These are phyloP conservation scores for Hololepta plana DNA, from an alignment of 2,888 invertebrate species.

Conservation along the genomic window DNA sequence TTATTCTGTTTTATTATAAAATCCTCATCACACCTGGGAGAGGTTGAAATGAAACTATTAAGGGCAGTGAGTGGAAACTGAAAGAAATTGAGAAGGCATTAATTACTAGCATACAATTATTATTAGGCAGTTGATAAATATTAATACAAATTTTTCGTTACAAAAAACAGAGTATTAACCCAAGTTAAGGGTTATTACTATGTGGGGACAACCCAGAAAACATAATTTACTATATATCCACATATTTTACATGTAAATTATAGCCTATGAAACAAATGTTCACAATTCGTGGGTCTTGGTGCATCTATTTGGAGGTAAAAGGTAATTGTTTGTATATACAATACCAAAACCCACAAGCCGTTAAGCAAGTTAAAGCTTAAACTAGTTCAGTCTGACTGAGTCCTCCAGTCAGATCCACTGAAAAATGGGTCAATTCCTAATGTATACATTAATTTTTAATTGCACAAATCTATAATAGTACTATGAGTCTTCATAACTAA, in stretches of 20 bases:
- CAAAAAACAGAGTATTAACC: slow-evolving; percentile 22
- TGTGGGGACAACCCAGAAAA: slow-evolving; percentile 15
- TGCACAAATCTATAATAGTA: slow-evolving; percentile 17
- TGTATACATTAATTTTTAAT: slow-evolving; percentile 17
- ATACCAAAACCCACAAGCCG: slow-evolving; percentile 18
- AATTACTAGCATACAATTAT: slow-evolving; percentile 20
- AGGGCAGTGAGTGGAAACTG: too few species aligned
- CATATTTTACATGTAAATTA: slow-evolving; percentile 28
- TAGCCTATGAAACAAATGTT: slow-evolving; percentile 22
- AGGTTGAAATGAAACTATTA: too few species aligned
- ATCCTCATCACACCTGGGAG: too few species aligned
- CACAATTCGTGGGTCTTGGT: slow-evolving; percentile 18
- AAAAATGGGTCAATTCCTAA: slow-evolving; percentile 17
- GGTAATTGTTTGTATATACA: slow-evolving; percentile 13
- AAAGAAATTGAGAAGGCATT: background rate
- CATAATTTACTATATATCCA: slow-evolving; percentile 27
- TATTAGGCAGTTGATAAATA: slow-evolving; percentile 25
- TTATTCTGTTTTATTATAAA: too few species aligned
- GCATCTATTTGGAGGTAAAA: slow-evolving; percentile 5
- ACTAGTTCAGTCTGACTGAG: slow-evolving; percentile 13
- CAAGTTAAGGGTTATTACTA: slow-evolving; percentile 11
- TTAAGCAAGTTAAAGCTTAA: slow-evolving; percentile 20
- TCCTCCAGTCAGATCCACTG: slow-evolving; percentile 13
- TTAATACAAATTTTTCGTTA: slow-evolving; percentile 24
- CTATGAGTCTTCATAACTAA: too few species aligned